Percentiles rank a stretch among this genome's conserved stretches.
Evolutionary conservation across 1,140 invertebrate species (phyloP).

Genomic region (Dinoponera quadriceps): DNA sequence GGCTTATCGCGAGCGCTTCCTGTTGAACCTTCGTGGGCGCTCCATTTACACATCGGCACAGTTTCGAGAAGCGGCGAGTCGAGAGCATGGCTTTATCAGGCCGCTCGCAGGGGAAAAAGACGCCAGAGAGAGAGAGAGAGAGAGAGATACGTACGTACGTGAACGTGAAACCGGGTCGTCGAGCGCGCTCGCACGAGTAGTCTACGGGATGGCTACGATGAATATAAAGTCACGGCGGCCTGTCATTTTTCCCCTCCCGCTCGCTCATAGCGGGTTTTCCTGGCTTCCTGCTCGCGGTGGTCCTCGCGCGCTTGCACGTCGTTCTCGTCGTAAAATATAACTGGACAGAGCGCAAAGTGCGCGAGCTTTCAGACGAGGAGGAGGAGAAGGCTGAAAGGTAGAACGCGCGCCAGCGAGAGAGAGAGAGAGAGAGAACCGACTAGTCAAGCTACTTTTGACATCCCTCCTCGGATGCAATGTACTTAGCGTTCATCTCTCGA

Average conservation of each 20-base stretch:
- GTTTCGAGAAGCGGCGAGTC: conserved; percentile 69
- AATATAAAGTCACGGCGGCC: conserved; percentile 13
- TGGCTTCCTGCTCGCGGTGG: neutral
- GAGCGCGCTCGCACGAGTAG: conserved; percentile 27
- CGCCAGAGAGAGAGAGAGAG: neutral
- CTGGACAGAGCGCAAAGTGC: no score
- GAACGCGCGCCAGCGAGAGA: no score
- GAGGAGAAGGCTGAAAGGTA: no score
- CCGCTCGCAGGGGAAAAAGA: conserved; percentile 8
- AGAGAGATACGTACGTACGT: conserved; percentile 20
- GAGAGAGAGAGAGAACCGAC: no score
- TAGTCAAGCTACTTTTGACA: no score
- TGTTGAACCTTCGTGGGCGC: conserved; percentile 62
- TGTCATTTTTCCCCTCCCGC: conserved; percentile 16
- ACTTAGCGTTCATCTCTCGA: no score
- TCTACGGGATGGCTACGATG: conserved; percentile 56
- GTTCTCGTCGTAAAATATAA: neutral
- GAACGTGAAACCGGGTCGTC: conserved; percentile 58
- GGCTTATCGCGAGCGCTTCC: conserved; percentile 54
- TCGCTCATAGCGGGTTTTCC: neutral
- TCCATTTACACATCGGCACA: conserved; percentile 69
- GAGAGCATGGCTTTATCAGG: conserved; percentile 57
- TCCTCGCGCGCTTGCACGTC: neutral
- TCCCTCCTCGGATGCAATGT: no score
- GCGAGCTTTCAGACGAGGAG: no score